These are phyloP conservation scores for Pristionchus fissidentatus DNA, from an alignment of 2,888 invertebrate genomes.

Conservation along the genomic window DNA sequence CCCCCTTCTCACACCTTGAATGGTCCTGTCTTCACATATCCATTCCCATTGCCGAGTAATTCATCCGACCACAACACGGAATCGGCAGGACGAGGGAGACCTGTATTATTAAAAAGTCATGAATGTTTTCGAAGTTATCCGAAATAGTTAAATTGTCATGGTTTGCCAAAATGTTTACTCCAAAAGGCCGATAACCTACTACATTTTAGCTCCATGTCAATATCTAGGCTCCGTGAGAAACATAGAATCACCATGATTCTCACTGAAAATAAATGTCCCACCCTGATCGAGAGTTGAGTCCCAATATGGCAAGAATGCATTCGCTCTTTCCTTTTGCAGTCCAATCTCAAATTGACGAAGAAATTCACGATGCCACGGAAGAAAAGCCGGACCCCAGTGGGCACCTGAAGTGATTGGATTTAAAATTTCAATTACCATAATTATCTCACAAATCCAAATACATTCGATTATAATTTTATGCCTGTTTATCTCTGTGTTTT, in stretches of 20 bases:
- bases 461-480: background rate
- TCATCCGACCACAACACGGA: slow-evolving; percentile 73
- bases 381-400: slow-evolving; percentile 71
- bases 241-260: no score
- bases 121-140: background rate
- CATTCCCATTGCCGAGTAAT: slow-evolving; percentile 74
- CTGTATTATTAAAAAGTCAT: no score
- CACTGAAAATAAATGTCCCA: no score
- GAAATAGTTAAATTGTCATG: background rate
- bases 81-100: slow-evolving; percentile 73
- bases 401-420: no score
- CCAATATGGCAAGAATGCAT: slow-evolving; percentile 73
- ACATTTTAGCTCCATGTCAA: background rate
- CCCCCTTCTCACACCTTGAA: slow-evolving; percentile 34
- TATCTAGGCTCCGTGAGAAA: no score
- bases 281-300: slow-evolving; percentile 74
- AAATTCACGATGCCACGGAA: slow-evolving; percentile 75
- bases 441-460: background rate
- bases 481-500: no score
- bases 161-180: background rate
- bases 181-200: background rate
- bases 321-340: slow-evolving; percentile 68
- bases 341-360: slow-evolving; percentile 73
- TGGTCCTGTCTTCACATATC: slow-evolving; percentile 61
- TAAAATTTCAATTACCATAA: no score